Evolutionary conservation across 2,797 vertebrate species (phyloP), one percentile per base, ranked within the genome.

Genomic region (Champsocephalus esox): DNA sequence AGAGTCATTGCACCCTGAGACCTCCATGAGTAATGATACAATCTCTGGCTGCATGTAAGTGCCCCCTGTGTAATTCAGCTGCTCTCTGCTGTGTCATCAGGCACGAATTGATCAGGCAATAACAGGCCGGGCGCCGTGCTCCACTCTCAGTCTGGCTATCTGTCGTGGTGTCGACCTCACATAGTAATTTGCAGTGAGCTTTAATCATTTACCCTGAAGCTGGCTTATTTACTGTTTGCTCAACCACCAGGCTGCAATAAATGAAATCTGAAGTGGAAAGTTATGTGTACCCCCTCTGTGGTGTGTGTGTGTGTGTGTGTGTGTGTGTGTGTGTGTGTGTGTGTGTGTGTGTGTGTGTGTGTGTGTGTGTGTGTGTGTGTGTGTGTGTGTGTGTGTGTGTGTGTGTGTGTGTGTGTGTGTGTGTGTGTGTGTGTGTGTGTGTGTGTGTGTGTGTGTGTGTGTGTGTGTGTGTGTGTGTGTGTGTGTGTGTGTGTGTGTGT

Each of bases 51-150:
- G 65, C 78, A 1, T 55, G 59, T 65, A 54, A 77, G 77, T 69
- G 79, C 77, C 79, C 65, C 81, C 54, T 77, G 87, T 66, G 83
- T 66, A 50, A 59, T 21, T 61, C 67, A 50, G 59, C 78, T 70
- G 61, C 48, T 21, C 54, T 70, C 82, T 83, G 86, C 87, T 84
- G 83, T 69, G 84, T 90, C 86, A 89, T 86, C 85, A 79, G 16
- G 64, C 58, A 12, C 52, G 59, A 75, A 80, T 68, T 74, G 73
- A 82, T 79, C 62, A 41, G 73, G 57, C 78, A 78, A 62, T 74
- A 85, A 80, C 82, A 66, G 60, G 14, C 74, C 0, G 38, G 41
- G 28, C 58, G 3, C 10, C 12, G 34, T 4, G 17, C 66, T 52
- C 24, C n/a, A 6, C 72, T 2, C 50, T 75, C 66, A 54, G 21